Base-by-base conservation (phyloP, 2,797 vertebrate genomes). In the Danio tinwini region DNA sequence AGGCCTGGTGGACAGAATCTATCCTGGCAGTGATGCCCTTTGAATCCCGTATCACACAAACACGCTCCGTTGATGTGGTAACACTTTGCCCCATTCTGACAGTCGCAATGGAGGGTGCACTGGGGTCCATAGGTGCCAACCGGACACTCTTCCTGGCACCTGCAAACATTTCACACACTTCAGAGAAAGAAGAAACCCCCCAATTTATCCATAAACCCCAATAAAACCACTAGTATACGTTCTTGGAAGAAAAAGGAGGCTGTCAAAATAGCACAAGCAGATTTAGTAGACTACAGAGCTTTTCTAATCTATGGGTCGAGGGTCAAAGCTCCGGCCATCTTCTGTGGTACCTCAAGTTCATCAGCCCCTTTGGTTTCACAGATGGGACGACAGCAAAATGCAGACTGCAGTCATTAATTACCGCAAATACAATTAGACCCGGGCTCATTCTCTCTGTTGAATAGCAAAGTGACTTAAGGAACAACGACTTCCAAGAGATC, bases 141-240 rank as follows among this genome's bases (percentile, higher is more conserved):
- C 7, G 97, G 96, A 87, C 98, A 99, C 86, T 99, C 98, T 79
- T 99, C 97, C 84, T 99, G 98, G 88, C 98, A 99, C 91, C 98
- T 99, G 91, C 16, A 50, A 76, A 81, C 62, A 78, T 83, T 39
- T 81, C 49, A 70, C 17, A 85, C 14, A 76, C n/a, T 21, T 82
- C 80, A 68, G n/a, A 71, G 11, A 79, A 19, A 21, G 11, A 16
- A 70, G 21, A 79, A 68, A 39, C 40, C 4, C 76, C 56, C 4
- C 29, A 29, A 29, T 29, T 29, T 29, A 29, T 29, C 29, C 3
- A 17, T 12, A 79, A 62, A 21, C 40, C 5, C 76, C 52, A 77
- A 71, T 39, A 21, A 78, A 78, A 83, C n/a, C 7, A 11, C 45
- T 62, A 21, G 12, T 16, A 17, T 5, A 19, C 45, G 70, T 16